Percentiles rank a stretch among this genome's conserved stretches.
Evolutionary conservation across 1,140 invertebrate species (phyloP).

Genomic region (Drosophila nannoptera): DNA sequence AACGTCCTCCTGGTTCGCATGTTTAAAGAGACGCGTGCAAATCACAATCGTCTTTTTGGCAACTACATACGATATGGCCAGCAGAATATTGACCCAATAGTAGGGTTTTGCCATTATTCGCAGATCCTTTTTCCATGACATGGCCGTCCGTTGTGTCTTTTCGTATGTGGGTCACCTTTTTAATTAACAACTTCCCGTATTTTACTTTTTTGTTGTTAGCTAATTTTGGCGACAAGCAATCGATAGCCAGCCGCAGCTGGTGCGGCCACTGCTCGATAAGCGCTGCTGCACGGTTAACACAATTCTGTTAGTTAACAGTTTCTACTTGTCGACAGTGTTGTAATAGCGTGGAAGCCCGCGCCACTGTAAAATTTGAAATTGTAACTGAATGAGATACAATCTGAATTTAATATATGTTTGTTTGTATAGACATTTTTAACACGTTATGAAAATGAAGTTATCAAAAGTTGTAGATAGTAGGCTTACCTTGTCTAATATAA

Average conservation of each 20-base stretch:
- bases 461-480: no score
- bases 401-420: not conserved
- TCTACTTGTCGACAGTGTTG: not conserved
- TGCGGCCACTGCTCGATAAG: slow-evolving; percentile 1
- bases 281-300: not conserved
- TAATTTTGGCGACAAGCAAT: slow-evolving; percentile 44
- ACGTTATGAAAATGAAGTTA: no score
- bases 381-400: no score
- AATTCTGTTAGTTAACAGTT: not conserved
- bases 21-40: slow-evolving; percentile 81
- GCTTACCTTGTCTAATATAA: slow-evolving; percentile 20
- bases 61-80: slow-evolving; percentile 89
- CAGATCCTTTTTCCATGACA: slow-evolving; percentile 87
- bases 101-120: slow-evolving; percentile 88
- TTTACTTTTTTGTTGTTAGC: slow-evolving; percentile 59
- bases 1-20: slow-evolving; percentile 84
- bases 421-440: slow-evolving; percentile 7
- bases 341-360: not conserved
- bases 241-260: slow-evolving; percentile 8
- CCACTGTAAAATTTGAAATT: not conserved
- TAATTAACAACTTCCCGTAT: slow-evolving; percentile 77
- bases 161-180: slow-evolving; percentile 58
- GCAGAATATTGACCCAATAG: slow-evolving; percentile 92
- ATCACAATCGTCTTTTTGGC: slow-evolving; percentile 86
- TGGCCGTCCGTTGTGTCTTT: slow-evolving; percentile 72